Conservation (phyloP, 2,113 vertebrate species). For the Varanus komodoensis region DNA sequence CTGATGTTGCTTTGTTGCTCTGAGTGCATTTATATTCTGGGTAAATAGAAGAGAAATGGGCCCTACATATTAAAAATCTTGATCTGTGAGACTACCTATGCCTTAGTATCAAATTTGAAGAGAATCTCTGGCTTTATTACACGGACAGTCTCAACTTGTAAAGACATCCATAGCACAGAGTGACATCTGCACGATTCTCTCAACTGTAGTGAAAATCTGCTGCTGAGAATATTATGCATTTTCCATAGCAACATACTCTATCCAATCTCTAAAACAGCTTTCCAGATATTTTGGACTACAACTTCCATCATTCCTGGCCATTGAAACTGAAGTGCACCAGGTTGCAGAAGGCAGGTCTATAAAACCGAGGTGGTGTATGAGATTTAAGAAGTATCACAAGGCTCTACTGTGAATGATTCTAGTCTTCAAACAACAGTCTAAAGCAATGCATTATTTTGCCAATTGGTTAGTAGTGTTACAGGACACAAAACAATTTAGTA, state of each 20-base stretch:
- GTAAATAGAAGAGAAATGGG: not conserved
- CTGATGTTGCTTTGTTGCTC: not conserved
- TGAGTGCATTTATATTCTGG: not conserved
- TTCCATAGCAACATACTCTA: not conserved
- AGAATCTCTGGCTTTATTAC: not conserved
- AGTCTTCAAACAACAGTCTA: not conserved
- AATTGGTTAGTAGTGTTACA: not conserved
- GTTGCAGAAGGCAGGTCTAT: not conserved
- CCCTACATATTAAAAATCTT: slow-evolving; percentile 4
- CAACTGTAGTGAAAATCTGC: not conserved
- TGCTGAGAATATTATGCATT: not conserved
- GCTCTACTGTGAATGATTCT: not conserved
- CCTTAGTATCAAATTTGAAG: not conserved
- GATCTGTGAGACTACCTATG: not conserved
- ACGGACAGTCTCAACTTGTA: not conserved
- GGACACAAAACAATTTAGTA: not conserved
- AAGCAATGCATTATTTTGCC: not conserved
- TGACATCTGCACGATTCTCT: not conserved
- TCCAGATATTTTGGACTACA: too few species aligned
- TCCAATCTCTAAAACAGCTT: too few species aligned
- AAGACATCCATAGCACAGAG: not conserved
- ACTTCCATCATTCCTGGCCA: too few species aligned
- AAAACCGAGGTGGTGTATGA: not conserved
- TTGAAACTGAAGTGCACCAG: too few species aligned
- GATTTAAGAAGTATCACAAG: not conserved